Evolutionary conservation across 2,888 invertebrate genomes (phyloP), one percentile per base, ranked within the genome.

Genomic region (Phengaris alcon): DNA sequence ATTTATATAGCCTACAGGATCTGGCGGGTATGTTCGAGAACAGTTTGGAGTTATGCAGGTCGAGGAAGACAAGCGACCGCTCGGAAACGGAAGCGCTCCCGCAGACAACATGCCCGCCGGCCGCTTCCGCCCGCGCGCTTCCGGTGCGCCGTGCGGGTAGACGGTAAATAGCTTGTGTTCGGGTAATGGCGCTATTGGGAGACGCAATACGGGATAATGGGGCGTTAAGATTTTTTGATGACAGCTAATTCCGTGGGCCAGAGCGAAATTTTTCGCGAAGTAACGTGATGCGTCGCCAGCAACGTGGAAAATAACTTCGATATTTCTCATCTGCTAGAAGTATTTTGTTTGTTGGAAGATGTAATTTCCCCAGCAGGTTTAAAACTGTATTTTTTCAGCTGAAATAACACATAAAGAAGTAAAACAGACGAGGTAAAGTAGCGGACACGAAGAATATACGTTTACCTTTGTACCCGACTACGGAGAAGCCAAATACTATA

Each of bases 31-130:
- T 77, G 78, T 78, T 78, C 77, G 77, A 77, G 78, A 80, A 80
- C 77, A 78, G 77, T 79, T 79, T 79, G 76, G 78, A 78, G 78
- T 77, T 77, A 79, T 79, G 79, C 80, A 79, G 80, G 79, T 80
- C 78, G 77, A 79, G 80, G 79, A 80, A 81, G 80, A 78, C 80
- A 77, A 81, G 77, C 81, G 77, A 69, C 75, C 69, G 75, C 75
- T 84, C 79, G 82, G 83, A 84, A 84, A 82, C 87, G 88, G 88
- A 89, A 86, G 86, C 87, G 85, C 81, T 82, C 82, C 83, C 83
- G 85, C 87, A 86, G 86, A 87, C 89, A 88, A 88, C 88, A 88
- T 88, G 88, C 88, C 88, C 85, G 87, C 85, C 85, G 84, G 87
- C 86, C 85, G 85, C 86, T 84, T 88, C 88, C 89, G 85, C 80